Evolutionary conservation across 1,140 invertebrate genomes (phyloP).

Genomic region (Sesamia nonagrioides): DNA sequence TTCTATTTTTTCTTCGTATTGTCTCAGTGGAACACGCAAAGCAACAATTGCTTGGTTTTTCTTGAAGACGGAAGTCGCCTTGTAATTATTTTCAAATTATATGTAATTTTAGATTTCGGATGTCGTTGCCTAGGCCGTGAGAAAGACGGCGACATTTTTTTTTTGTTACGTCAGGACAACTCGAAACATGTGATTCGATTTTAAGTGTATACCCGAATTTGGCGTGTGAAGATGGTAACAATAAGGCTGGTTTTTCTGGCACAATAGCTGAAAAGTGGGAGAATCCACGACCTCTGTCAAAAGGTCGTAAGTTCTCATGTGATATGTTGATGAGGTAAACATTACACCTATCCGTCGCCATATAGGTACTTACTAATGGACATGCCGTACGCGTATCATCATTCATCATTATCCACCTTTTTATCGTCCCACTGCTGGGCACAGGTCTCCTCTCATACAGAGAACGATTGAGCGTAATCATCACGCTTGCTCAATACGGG

Average conservation of each 20-base stretch:
- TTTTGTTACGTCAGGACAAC: slow-evolving; percentile 42
- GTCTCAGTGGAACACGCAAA: slow-evolving; percentile 75
- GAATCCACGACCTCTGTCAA: neutral
- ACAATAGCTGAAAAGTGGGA: neutral
- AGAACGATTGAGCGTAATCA: no score
- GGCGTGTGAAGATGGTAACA: slow-evolving; percentile 38
- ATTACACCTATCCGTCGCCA: no score
- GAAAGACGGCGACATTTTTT: slow-evolving; percentile 56
- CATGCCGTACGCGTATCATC: no score
- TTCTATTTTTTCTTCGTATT: slow-evolving; percentile 64
- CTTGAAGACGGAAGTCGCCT: slow-evolving; percentile 71
- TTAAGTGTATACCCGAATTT: slow-evolving; percentile 34
- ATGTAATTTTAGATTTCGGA: slow-evolving; percentile 74
- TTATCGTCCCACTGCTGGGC: no score
- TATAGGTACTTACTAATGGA: no score
- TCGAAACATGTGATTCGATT: slow-evolving; percentile 34
- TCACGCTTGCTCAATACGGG: no score
- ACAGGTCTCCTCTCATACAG: no score
- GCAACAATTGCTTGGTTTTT: slow-evolving; percentile 74
- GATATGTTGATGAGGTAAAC: no score
- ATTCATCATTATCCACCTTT: no score
- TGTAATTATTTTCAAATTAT: slow-evolving; percentile 83
- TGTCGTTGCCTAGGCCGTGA: slow-evolving; percentile 63
- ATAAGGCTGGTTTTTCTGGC: neutral
- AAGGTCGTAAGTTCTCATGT: neutral